Evolutionary conservation across 2,113 vertebrate genomes (phyloP).

Genomic region (Pungitius pungitius): DNA sequence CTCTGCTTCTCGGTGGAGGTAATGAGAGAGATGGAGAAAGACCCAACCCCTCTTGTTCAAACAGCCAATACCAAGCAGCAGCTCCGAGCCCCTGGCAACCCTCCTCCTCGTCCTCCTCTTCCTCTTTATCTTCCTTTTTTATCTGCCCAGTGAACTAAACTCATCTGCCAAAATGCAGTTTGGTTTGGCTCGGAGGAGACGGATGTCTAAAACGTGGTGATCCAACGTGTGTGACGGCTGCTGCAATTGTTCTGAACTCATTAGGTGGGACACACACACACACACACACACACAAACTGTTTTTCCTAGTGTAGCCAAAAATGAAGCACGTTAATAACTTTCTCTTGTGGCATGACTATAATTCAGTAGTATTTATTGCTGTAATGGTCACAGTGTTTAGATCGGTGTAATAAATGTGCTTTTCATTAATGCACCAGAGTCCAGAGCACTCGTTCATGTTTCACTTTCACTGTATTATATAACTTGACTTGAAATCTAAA

Average conservation of each 20-base stretch:
- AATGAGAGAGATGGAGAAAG: conserved; percentile 57
- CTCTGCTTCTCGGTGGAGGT: conserved; percentile 41
- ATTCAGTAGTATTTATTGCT: conserved; percentile 31
- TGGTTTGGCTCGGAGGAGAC: conserved; percentile 26
- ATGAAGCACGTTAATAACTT: conserved; percentile 18
- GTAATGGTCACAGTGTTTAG: conserved; percentile 30
- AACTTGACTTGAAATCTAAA: conserved; percentile 7
- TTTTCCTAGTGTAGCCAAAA: conserved; percentile 5
- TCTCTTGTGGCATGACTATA: conserved; percentile 2
- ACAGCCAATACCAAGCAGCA: conserved; percentile 66
- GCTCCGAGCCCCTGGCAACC: conserved; percentile 31
- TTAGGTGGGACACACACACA: conserved; percentile 9
- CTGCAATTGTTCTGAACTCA: conserved; percentile 26
- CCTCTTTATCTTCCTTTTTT: conserved; percentile 46
- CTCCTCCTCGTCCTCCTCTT: conserved; percentile 46
- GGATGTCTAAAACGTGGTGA: conserved; percentile 27
- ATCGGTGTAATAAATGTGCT: conserved; percentile 30
- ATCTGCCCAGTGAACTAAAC: conserved; percentile 60
- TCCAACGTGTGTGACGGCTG: conserved; percentile 24
- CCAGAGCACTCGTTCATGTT: neutral
- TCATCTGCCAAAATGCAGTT: conserved; percentile 48
- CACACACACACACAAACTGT: conserved; percentile 4
- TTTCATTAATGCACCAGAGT: conserved; percentile 20
- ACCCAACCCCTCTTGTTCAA: conserved; percentile 66
- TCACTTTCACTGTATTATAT: neutral